Base-by-base conservation (phyloP, 2,113 vertebrate genomes). In the Vulpes ferrilata region DNA sequence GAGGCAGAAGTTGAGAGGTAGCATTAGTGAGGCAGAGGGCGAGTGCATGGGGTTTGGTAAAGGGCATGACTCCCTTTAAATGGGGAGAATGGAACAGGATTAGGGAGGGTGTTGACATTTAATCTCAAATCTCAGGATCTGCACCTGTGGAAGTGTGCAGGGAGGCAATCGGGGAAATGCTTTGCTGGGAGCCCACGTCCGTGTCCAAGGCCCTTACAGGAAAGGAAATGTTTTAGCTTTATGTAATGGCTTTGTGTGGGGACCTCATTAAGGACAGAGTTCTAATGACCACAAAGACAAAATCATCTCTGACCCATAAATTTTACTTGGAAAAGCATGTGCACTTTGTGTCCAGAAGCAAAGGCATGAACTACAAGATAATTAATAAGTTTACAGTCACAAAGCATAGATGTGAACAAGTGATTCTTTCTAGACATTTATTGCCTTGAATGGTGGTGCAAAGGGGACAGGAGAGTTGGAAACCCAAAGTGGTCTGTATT, bases 301-400 rank as follows among this genome's bases (percentile, higher is more conserved):
- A 93, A 91, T 43, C 43, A 43, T 43, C 43, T 43, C 43, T 43
- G 6, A 43, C 43, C 43, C 43, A 43, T 43, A 43, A 43, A 43
- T 73, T 97, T 97, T 92, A 93, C 67, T 96, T 13, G 11, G 60
- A 78, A 93, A 65, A 92, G 57, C 74, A 85, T 57, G 11, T 73
- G 23, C 11, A 82, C 7, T 38, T 43, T 43, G 11, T 32, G 73
- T 85, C 55, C 25, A 87, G 74, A 95, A 71, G 81, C 53, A 88
- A 93, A 93, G 71, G 23, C 10, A 15, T 43, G 38, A 93, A 60
- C 8, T 20, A 88, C 2, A 67, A 91, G 25, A 74, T 69, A 23
- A 93, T 79, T 60, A 55, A 60, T 83, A 43, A 73, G 69, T 80
- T 25, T 55, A 88, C 60, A 48, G 64, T 78, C 59, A 88, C 43